A percentile compares a stretch with the other conserved stretches of the same genome.
Conservation (phyloP, 2,113 vertebrate species). For the Sialia sialis region DNA sequence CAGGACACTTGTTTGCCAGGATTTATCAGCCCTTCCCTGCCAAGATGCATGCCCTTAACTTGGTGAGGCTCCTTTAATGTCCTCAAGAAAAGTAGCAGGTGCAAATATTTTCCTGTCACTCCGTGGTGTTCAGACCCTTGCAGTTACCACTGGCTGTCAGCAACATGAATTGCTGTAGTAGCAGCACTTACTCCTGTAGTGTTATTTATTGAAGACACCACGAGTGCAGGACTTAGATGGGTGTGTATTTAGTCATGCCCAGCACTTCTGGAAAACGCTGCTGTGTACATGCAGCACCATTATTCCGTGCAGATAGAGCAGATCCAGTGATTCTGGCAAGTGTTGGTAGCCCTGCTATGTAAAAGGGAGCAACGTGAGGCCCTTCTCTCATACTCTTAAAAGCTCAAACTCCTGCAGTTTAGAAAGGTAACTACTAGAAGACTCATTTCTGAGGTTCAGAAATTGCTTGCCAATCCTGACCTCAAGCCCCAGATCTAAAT, state of each 20-base stretch:
- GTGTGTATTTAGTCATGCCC: not conserved
- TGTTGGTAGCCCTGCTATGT: not conserved
- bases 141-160: not conserved
- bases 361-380: not conserved
- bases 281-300: accelerated
- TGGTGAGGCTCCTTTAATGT: not conserved
- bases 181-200: not conserved
- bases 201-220: not conserved
- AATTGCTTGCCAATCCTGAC: not conserved
- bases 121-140: not conserved
- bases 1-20: not conserved
- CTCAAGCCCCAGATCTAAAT: not conserved
- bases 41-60: not conserved
- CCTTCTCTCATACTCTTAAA: not conserved
- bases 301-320: not conserved
- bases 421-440: not conserved
- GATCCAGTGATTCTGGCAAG: not conserved
- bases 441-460: not conserved
- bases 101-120: not conserved
- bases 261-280: not conserved
- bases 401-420: not conserved
- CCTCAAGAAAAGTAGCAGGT: not conserved
- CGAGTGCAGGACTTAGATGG: not conserved
- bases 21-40: not conserved
- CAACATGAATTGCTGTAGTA: not conserved